Conservation (phyloP, 2,888 invertebrate genomes). For the Trichopria drosophilae region DNA sequence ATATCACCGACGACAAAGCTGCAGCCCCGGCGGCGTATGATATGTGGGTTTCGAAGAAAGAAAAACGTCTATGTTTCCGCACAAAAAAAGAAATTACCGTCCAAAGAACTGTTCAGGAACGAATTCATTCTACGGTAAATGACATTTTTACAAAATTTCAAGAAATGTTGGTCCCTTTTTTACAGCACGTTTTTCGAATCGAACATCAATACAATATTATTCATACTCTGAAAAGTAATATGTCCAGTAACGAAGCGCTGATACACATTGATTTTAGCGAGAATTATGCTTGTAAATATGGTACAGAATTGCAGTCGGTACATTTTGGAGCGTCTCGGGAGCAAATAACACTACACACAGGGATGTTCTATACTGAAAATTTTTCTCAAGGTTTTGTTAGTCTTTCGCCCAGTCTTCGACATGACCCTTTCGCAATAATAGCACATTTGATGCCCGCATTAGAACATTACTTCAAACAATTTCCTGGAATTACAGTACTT, state of each 20-base stretch:
- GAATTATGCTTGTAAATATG: conserved; percentile 30
- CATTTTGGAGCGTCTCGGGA: conserved; percentile 28
- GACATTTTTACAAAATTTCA: conserved; percentile 3
- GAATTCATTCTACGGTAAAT: neutral
- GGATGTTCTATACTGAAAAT: conserved; percentile 20
- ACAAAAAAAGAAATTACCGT: neutral
- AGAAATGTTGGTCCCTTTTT: conserved; percentile 5
- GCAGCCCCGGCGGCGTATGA: no score
- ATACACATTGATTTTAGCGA: conserved; percentile 29
- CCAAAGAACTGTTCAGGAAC: neutral
- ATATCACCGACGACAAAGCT: no score
- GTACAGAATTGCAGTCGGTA: conserved; percentile 28
- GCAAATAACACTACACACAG: conserved; percentile 27
- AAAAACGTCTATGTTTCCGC: neutral
- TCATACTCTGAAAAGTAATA: conserved; percentile 11
- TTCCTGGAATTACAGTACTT: conserved; percentile 18
- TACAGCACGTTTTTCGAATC: conserved; percentile 15
- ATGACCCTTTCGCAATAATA: conserved; percentile 28
- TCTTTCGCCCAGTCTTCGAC: conserved; percentile 24
- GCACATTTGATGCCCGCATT: conserved; percentile 25
- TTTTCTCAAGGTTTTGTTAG: conserved; percentile 27
- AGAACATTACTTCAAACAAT: conserved; percentile 9
- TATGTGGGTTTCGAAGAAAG: conserved; percentile 5
- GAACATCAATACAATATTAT: conserved; percentile 14
- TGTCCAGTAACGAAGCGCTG: conserved; percentile 8